Conservation (phyloP, 2,113 vertebrate species). For the Buteo buteo region DNA sequence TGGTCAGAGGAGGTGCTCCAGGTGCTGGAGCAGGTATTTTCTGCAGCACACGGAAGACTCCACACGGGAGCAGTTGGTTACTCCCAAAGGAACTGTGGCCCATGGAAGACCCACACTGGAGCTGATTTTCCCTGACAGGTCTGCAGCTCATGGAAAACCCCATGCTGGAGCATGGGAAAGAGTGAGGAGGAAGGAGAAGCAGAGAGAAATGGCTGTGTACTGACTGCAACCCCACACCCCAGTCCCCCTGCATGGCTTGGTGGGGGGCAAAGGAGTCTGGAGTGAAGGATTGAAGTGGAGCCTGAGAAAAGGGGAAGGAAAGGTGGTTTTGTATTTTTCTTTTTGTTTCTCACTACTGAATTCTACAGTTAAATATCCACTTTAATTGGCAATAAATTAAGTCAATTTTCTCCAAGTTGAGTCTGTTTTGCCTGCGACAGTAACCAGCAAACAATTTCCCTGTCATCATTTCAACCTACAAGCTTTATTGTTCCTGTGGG, state of each 20-base stretch:
- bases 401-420: not conserved
- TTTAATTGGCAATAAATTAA: not conserved
- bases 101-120: not conserved
- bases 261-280: not conserved
- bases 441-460: not conserved
- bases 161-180: not conserved
- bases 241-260: too few relatives aligned
- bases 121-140: not conserved
- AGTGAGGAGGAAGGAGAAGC: not conserved
- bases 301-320: not conserved
- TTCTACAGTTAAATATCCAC: not conserved
- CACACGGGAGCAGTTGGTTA: not conserved
- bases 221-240: not conserved
- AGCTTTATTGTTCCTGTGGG: fast-evolving
- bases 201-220: not conserved
- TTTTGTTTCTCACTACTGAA: not conserved
- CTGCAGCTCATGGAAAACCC: not conserved
- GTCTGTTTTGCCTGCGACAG: not conserved
- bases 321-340: not conserved
- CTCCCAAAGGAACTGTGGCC: not conserved
- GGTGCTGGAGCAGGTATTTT: not conserved
- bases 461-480: not conserved
- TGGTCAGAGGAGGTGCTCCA: not conserved
- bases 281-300: not conserved
- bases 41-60: not conserved